phyloP scores from a whole-genome alignment of 2,888 invertebrate genomes.

The Sylvicola fuscatus region DNA sequence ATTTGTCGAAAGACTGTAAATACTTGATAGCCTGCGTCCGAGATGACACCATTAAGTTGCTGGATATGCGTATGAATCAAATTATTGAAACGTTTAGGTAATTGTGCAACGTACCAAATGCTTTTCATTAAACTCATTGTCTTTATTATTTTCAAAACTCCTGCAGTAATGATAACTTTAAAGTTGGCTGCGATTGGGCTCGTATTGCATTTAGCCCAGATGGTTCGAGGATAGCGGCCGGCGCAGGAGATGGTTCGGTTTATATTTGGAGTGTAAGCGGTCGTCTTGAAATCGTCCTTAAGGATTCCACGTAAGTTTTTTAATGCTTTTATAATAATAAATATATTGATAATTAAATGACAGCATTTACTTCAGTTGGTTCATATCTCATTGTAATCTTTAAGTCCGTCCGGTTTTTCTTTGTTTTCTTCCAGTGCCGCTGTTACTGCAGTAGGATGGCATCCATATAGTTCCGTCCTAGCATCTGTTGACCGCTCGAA shows the following conservation, averaged over 20 bases:
- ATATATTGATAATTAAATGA: not conserved
- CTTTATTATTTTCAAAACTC: conserved; percentile 9
- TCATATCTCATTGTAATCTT: conserved; percentile 5
- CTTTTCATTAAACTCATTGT: too few relatives aligned
- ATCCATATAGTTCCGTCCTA: conserved; percentile 58
- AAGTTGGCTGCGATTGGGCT: conserved; percentile 88
- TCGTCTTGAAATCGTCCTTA: conserved; percentile 54
- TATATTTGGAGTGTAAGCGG: conserved; percentile 78
- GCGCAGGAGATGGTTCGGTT: conserved; percentile 77
- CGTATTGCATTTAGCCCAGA: conserved; percentile 84
- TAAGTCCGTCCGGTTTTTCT: conserved; percentile 12
- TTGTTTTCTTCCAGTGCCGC: conserved; percentile 41
- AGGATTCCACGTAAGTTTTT: conserved; percentile 56
- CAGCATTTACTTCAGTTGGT: not conserved
- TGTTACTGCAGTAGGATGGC: conserved; percentile 77
- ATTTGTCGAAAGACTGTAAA: conserved; percentile 77
- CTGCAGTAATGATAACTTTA: conserved; percentile 82
- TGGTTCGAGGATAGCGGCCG: conserved; percentile 73
- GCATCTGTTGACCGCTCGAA: conserved; percentile 70
- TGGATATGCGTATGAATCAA: conserved; percentile 89
- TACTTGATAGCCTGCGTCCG: conserved; percentile 81
- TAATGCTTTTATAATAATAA: conserved; percentile 3
- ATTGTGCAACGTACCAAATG: too few relatives aligned
- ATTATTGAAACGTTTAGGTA: conserved; percentile 82
- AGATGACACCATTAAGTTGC: conserved; percentile 84